Percentiles rank a stretch among this genome's conserved stretches.
These are phyloP conservation scores for Orchesella cincta DNA, from an alignment of 1,140 invertebrate species.

Conservation along the genomic window DNA sequence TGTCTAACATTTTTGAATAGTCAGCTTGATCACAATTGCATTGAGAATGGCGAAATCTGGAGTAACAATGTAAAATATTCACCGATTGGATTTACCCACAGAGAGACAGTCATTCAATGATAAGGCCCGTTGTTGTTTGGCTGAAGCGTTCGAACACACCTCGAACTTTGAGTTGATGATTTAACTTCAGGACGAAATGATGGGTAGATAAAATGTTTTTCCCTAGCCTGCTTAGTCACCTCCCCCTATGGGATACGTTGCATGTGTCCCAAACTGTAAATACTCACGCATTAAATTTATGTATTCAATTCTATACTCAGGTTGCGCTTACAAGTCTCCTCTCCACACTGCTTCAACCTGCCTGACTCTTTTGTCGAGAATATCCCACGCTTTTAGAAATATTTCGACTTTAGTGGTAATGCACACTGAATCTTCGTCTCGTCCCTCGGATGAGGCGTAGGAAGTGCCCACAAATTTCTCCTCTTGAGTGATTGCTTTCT, in stretches of 20 bases:
- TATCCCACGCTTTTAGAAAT: conserved; percentile 28
- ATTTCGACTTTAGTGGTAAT: conserved; percentile 51
- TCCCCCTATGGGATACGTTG: conserved; percentile 29
- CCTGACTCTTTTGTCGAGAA: conserved; percentile 41
- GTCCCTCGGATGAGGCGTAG: conserved; percentile 32
- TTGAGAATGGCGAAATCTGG: conserved; percentile 38
- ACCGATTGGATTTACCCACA: conserved; percentile 39
- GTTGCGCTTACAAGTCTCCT: conserved; percentile 41
- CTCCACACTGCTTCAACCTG: conserved; percentile 49
- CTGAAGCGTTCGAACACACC: conserved; percentile 49
- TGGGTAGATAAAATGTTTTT: conserved; percentile 47
- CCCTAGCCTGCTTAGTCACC: conserved; percentile 33
- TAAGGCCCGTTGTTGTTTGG: conserved; percentile 19
- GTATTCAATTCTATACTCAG: conserved; percentile 48
- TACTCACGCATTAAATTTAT: conserved; percentile 52
- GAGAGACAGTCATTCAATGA: conserved; percentile 47
- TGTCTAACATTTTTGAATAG: conserved; percentile 48
- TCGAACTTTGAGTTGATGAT: conserved; percentile 41
- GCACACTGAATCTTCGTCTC: conserved; percentile 41
- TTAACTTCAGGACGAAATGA: conserved; percentile 43
- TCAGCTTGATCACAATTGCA: conserved; percentile 47
- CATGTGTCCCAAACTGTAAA: conserved; percentile 51
- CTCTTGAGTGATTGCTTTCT: background rate
- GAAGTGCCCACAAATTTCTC: conserved; percentile 49
- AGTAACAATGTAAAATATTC: conserved; percentile 31